phyloP scores from a whole-genome alignment of 1,140 invertebrate genomes.

The Pinna nobilis region DNA sequence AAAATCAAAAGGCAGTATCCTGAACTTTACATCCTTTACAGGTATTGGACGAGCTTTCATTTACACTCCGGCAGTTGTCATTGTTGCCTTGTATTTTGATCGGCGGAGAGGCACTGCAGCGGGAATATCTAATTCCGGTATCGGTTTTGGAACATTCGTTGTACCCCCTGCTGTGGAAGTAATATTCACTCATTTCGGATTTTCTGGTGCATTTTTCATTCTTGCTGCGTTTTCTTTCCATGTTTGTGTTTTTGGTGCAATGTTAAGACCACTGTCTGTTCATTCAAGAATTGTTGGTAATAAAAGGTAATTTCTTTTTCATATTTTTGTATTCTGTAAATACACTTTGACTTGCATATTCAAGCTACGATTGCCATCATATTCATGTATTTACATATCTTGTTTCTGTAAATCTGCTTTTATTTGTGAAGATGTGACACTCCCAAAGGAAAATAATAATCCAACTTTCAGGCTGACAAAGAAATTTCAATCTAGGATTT shows the following conservation, averaged over 20 bases:
- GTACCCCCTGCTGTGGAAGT: constrained; percentile 67
- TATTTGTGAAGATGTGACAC: too few relatives aligned
- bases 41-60: constrained; percentile 69
- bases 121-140: constrained; percentile 70
- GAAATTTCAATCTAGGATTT: too few relatives aligned
- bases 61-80: constrained; percentile 67
- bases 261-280: constrained; percentile 21
- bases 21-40: constrained; percentile 38
- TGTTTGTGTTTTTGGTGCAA: constrained; percentile 31
- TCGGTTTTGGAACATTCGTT: constrained; percentile 70
- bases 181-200: constrained; percentile 55
- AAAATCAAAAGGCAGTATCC: neutral
- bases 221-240: constrained; percentile 41
- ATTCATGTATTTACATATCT: too few relatives aligned
- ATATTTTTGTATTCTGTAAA: too few relatives aligned
- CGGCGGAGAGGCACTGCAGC: constrained; percentile 62
- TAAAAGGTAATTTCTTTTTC: too few relatives aligned
- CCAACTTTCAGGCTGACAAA: too few relatives aligned
- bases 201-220: constrained; percentile 44
- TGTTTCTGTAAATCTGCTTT: too few relatives aligned
- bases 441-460: too few relatives aligned
- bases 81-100: constrained; percentile 68
- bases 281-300: neutral
- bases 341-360: too few relatives aligned
- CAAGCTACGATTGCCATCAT: too few relatives aligned